Conservation (phyloP, 2,888 invertebrate genomes). For the Lasioglossum villosulum region DNA sequence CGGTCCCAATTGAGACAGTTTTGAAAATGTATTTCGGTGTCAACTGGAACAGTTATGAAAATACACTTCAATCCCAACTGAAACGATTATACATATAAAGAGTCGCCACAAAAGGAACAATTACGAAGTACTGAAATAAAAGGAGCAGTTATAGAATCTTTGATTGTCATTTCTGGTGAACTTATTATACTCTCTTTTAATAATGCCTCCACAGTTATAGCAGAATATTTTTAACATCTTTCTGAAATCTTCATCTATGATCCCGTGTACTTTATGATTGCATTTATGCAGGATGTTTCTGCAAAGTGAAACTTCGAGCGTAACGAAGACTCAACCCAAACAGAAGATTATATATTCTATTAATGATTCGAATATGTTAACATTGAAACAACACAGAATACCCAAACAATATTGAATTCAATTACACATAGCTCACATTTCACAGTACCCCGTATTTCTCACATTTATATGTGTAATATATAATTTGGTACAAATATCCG, state of each 20-base stretch:
- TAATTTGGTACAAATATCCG: background rate
- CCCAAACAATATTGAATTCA: background rate
- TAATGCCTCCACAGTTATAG: background rate
- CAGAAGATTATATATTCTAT: background rate
- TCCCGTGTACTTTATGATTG: too few species aligned
- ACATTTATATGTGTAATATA: background rate
- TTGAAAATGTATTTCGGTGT: too few species aligned
- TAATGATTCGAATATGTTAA: background rate
- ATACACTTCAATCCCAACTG: too few species aligned
- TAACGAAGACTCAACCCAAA: background rate
- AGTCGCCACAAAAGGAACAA: too few species aligned
- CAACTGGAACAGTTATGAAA: too few species aligned
- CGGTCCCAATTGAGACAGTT: too few species aligned
- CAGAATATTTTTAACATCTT: background rate
- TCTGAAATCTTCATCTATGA: background rate
- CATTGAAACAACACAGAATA: background rate
- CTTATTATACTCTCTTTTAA: too few species aligned
- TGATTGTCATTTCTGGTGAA: background rate
- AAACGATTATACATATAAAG: too few species aligned
- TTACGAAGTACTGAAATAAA: too few species aligned
- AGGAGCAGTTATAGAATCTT: background rate
- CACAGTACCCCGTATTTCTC: background rate
- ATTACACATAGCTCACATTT: background rate
- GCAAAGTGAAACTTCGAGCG: background rate
- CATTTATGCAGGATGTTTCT: too few species aligned